Base-by-base conservation (phyloP, 2,113 vertebrate species). In the Rhagologus leucostigma region DNA sequence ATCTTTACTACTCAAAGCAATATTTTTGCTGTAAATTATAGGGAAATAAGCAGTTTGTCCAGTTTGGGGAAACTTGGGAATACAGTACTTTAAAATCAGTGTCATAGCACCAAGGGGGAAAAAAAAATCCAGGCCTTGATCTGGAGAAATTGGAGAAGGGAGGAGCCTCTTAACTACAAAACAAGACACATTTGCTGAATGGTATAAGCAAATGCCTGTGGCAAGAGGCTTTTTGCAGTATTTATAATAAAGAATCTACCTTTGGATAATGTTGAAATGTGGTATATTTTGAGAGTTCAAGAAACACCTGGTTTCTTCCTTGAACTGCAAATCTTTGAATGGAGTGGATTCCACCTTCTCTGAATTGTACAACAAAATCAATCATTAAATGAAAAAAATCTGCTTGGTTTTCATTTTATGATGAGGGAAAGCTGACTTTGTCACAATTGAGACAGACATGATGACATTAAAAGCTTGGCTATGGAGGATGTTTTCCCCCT, bases 401-500 rank as follows among this genome's bases (percentile, higher is more conserved):
- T 68, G 32, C 10, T 68, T 84, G 5, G 1, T 22, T 89, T 93
- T 80, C 1, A 3, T 49, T 76, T 74, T 63, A 30, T 55, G 23
- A 8, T 64, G 37, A 41, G 7, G 17, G 11, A 26, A 81, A 65
- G 27, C 35, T 53, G 33, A 39, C 12, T 57, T 59, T 8, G 16
- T 35, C 11, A 11, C 39, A 35, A 2, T 21, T 9, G 4, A 35
- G 42, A 22, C 14, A 49, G 57, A 49, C 21, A 22, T 35, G 35
- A 52, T 39, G 27, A 8, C 1, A 1, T 13, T 33, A 22, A 20
- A 50, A 37, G 13, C 15, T 23, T 89, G 27, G 17, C 23, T 49
- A 3, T 30, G 33, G 8, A 59, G 14, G 42, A 35, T 7, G 1
- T 26, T 4, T 3, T 2, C 6, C 2, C 8, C 4, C 7, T 50